A percentile compares a stretch with the other conserved stretches of the same genome.
These are phyloP conservation scores for Hylyphantes graminicola DNA, from an alignment of 1,140 invertebrate species.

Conservation along the genomic window DNA sequence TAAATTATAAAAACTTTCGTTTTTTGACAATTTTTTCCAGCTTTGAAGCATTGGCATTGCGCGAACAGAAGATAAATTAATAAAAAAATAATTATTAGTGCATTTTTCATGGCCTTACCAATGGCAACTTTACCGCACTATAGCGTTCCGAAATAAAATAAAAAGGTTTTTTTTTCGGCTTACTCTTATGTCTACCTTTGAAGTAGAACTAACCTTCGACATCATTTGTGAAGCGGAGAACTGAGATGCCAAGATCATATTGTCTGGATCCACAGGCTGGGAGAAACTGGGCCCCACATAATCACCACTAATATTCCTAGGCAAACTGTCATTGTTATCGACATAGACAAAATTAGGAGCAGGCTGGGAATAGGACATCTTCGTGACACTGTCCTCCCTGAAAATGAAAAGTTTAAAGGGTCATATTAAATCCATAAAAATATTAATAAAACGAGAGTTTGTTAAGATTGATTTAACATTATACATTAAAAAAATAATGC, in stretches of 20 bases:
- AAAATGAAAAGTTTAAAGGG: background rate
- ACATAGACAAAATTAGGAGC: slow-evolving; percentile 62
- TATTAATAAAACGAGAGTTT: background rate
- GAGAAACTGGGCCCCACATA: slow-evolving; percentile 79
- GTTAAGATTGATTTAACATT: no score
- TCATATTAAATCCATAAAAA: background rate
- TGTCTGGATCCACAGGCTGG: slow-evolving; percentile 85
- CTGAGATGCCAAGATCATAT: slow-evolving; percentile 78
- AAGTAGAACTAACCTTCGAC: slow-evolving; percentile 38
- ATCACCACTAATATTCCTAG: slow-evolving; percentile 24
- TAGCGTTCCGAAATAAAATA: no score
- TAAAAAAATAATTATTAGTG: no score
- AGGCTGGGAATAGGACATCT: slow-evolving; percentile 68
- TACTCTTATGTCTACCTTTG: no score
- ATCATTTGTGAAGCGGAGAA: slow-evolving; percentile 38
- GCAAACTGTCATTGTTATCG: slow-evolving; percentile 43
- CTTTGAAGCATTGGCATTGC: no score
- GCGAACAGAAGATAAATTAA: no score
- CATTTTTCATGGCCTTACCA: no score
- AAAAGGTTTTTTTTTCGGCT: no score
- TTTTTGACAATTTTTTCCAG: no score
- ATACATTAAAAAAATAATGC: no score
- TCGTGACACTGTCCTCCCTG: slow-evolving; percentile 61
- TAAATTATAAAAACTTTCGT: no score
- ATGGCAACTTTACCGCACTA: no score